A percentile compares a stretch with the other conserved stretches of the same genome.
phyloP scores from a whole-genome alignment of 2,797 vertebrate genomes.

The Phalanger gymnotis region DNA sequence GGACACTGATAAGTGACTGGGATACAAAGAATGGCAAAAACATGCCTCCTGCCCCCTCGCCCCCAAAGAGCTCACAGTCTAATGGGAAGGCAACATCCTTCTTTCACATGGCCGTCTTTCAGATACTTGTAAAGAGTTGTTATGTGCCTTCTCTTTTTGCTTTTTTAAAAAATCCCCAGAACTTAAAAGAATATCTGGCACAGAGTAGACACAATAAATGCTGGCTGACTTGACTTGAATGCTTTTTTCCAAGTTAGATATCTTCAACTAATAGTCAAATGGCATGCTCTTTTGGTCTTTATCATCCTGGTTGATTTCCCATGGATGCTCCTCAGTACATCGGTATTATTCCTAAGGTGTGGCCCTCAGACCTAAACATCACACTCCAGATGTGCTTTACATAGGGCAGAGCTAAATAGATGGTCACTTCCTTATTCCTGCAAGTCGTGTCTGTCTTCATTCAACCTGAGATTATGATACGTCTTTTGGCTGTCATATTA shows the following conservation, averaged over 20 bases:
- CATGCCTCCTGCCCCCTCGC: too few species aligned
- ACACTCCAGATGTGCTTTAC: not conserved
- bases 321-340: not conserved
- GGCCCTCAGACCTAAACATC: not conserved
- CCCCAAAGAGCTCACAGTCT: not conserved
- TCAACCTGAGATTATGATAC: not conserved
- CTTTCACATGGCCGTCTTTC: too few species aligned
- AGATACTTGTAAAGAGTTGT: not conserved
- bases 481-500: not conserved
- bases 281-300: not conserved
- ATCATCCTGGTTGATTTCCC: not conserved
- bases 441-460: not conserved
- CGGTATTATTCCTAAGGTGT: not conserved
- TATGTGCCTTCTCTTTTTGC: not conserved
- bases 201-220: not conserved
- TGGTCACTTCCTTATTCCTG: not conserved
- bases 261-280: not conserved
- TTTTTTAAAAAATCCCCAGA: not conserved
- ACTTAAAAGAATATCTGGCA: not conserved
- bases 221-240: not conserved
- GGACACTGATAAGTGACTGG: not conserved
- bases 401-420: not conserved
- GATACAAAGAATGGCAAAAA: not conserved
- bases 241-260: not conserved
- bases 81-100: not conserved